Evolutionary conservation across 2,113 vertebrate genomes (phyloP).

Genomic region (Poeciliopsis occidentalis): DNA sequence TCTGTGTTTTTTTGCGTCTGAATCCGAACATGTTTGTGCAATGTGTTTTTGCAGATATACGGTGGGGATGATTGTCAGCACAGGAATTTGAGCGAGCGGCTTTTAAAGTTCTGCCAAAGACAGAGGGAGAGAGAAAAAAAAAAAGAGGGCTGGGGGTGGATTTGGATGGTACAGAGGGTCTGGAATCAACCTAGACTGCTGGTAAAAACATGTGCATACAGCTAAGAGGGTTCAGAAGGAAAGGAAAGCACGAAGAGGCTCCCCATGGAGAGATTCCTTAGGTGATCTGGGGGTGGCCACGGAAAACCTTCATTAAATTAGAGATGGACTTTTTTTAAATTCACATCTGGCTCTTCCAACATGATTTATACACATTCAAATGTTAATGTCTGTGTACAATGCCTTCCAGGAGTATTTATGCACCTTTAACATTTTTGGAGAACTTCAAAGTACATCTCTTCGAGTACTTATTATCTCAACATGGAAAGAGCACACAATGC

Average conservation of each 20-base stretch:
- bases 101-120: conserved; percentile 67
- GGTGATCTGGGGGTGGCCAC: conserved; percentile 58
- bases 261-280: conserved; percentile 63
- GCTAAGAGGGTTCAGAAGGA: conserved; percentile 29
- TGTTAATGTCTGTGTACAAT: conserved; percentile 32
- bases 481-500: not conserved
- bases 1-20: conserved; percentile 28
- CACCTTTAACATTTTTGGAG: not conserved
- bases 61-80: conserved; percentile 63
- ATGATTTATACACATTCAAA: conserved; percentile 63
- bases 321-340: conserved; percentile 11
- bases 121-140: conserved; percentile 1
- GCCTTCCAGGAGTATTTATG: not conserved
- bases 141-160: conserved; percentile 27
- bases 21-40: conserved; percentile 59
- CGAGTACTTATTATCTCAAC: not conserved
- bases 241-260: conserved; percentile 65
- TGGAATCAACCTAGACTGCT: conserved; percentile 63
- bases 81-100: conserved; percentile 62
- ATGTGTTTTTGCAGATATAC: conserved; percentile 57
- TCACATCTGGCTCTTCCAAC: conserved; percentile 59
- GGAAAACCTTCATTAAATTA: conserved; percentile 75
- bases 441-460: not conserved
- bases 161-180: conserved; percentile 60
- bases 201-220: conserved; percentile 68